These are phyloP conservation scores for Ceriagrion tenellum DNA, from an alignment of 2,888 invertebrate species.

Conservation along the genomic window DNA sequence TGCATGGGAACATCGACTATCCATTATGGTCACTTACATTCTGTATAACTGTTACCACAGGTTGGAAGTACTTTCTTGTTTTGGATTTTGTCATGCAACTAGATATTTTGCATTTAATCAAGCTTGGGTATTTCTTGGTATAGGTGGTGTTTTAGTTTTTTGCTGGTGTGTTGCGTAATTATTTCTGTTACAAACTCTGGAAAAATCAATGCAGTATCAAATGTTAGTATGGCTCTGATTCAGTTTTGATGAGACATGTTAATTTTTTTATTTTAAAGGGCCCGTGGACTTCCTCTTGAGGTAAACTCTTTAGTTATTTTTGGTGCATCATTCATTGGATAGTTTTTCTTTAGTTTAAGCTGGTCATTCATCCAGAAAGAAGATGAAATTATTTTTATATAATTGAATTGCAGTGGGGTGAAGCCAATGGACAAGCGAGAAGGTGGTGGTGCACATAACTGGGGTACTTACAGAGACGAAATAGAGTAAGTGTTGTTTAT, in stretches of 20 bases:
- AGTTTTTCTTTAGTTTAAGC: conserved; percentile 53
- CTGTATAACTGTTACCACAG: too few species aligned
- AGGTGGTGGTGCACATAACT: conserved; percentile 96
- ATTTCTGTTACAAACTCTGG: too few species aligned
- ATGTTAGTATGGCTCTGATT: too few species aligned
- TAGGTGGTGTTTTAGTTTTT: too few species aligned
- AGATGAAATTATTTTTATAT: conserved; percentile 63
- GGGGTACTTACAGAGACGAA: conserved; percentile 96
- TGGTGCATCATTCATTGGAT: conserved; percentile 42
- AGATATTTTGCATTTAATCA: too few species aligned
- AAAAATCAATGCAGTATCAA: too few species aligned
- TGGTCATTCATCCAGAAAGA: conserved; percentile 39
- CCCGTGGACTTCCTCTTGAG: conserved; percentile 33
- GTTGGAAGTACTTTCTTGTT: too few species aligned
- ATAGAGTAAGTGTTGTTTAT: conserved; percentile 83
- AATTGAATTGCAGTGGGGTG: conserved; percentile 84
- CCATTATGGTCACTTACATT: too few species aligned
- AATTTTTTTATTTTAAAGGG: conserved; percentile 5
- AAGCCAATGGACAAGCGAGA: conserved; percentile 97
- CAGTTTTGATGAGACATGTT: not conserved
- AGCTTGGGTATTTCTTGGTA: too few species aligned
- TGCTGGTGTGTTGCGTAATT: too few species aligned
- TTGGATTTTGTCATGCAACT: too few species aligned
- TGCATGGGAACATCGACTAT: too few species aligned
- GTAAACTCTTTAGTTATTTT: conserved; percentile 43